Conservation (phyloP, 1,140 invertebrate species). For the Achatina immaculata region DNA sequence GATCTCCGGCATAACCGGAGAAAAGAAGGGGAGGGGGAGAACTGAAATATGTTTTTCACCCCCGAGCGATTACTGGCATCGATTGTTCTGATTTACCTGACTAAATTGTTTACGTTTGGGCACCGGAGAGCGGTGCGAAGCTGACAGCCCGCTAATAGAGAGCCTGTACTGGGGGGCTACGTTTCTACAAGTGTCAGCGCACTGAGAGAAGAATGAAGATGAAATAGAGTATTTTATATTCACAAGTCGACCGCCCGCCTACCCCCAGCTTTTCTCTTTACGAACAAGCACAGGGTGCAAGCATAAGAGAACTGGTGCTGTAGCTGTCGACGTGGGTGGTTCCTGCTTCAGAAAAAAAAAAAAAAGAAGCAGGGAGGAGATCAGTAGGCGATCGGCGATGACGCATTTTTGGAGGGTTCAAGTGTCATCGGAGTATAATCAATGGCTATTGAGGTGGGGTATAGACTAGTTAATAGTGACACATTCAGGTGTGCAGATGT, state of each 20-base stretch:
- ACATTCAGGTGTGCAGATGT: neutral
- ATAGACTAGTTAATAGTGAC: neutral
- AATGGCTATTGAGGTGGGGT: neutral
- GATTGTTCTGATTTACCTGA: conserved; percentile 22
- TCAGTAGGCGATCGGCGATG: neutral
- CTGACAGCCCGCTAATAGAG: conserved; percentile 33
- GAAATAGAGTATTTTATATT: neutral
- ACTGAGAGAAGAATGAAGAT: too few relatives aligned
- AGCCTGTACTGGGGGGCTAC: neutral
- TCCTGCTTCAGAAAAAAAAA: too few relatives aligned
- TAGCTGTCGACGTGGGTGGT: neutral
- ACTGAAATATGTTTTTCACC: conserved; percentile 23
- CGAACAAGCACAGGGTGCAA: conserved; percentile 1
- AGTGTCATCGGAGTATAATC: conserved; percentile 5
- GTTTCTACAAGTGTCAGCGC: conserved; percentile 21
- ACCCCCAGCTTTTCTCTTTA: neutral
- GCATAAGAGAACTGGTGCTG: neutral
- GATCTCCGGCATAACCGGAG: neutral
- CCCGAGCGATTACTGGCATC: conserved; percentile 26
- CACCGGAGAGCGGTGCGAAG: neutral
- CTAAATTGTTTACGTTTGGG: conserved; percentile 29
- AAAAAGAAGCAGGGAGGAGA: too few relatives aligned
- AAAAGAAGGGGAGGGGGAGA: neutral
- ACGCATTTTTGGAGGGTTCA: neutral
- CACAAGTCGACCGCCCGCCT: neutral